Conservation (phyloP, 64 coral and sea anemone genomes). For the Montipora capricornis region DNA sequence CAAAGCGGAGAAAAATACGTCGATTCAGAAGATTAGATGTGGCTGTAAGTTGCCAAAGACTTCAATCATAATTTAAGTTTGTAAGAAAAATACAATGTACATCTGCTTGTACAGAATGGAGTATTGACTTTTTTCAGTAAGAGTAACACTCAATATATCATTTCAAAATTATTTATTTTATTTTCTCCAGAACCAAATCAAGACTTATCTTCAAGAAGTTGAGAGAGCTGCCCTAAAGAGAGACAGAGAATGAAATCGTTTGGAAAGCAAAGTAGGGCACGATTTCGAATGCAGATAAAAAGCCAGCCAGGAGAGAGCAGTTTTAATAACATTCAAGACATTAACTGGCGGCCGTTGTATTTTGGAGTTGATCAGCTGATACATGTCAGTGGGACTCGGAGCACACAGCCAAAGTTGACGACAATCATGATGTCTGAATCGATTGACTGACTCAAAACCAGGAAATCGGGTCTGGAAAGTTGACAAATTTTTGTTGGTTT, state of each 20-base stretch:
- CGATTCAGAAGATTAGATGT: conserved; percentile 72
- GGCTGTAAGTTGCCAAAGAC: conserved; percentile 73
- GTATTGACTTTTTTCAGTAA: neutral
- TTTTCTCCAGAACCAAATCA: conserved; percentile 20
- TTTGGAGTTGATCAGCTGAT: neutral
- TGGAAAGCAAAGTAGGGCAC: neutral
- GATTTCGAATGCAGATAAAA: neutral
- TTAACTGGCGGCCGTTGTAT: neutral
- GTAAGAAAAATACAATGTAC: neutral
- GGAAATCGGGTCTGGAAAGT: too few species aligned
- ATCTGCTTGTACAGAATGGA: neutral
- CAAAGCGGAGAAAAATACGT: conserved; percentile 69
- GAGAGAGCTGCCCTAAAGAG: conserved; percentile 5
- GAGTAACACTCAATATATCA: too few species aligned
- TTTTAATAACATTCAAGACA: neutral
- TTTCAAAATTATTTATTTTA: neutral
- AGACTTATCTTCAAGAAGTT: conserved; percentile 28
- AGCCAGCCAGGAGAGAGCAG: neutral
- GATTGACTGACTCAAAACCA: too few species aligned
- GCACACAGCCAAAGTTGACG: too few species aligned
- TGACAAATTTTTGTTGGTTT: too few species aligned
- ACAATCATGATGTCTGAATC: too few species aligned
- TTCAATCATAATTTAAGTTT: neutral
- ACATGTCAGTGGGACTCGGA: too few species aligned
- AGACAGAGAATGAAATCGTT: conserved; percentile 31